Percentiles rank a stretch among this genome's conserved stretches.
phyloP scores from a whole-genome alignment of 2,888 invertebrate species.

The Nyleta sp. region DNA sequence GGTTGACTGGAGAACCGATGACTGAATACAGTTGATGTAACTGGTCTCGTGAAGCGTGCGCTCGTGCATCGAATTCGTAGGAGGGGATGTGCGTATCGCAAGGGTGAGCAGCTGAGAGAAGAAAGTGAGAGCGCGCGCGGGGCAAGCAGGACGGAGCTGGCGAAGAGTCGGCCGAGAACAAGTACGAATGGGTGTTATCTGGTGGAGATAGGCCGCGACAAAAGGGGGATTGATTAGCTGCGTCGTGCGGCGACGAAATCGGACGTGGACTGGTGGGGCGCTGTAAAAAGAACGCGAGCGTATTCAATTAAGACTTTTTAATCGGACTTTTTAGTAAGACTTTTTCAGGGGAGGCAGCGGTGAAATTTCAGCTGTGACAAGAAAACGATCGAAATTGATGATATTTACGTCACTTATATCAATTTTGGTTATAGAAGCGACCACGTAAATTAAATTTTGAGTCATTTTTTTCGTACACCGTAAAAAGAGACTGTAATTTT shows the following conservation, averaged over 20 bases:
- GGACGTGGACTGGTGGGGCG: background rate
- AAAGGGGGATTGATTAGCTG: constrained; percentile 51
- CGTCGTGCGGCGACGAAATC: background rate
- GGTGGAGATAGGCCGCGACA: constrained; percentile 34
- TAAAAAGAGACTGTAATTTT: no score
- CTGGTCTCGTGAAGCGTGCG: constrained; percentile 78
- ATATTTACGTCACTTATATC: no score
- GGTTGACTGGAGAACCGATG: constrained; percentile 79
- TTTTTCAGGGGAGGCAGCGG: no score
- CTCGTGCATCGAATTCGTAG: constrained; percentile 70
- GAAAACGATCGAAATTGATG: no score
- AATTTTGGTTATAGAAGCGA: no score
- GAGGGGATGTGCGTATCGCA: constrained; percentile 64
- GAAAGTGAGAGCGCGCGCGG: constrained; percentile 55
- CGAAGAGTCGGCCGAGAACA: constrained; percentile 46
- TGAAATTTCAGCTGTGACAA: no score
- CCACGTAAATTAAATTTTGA: no score
- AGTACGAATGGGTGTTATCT: constrained; percentile 45
- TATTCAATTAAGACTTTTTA: no score
- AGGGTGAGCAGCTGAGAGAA: constrained; percentile 65
- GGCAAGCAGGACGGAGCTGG: constrained; percentile 16
- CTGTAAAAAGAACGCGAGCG: no score
- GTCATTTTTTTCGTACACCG: no score
- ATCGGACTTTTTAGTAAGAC: no score
- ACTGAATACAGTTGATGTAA: constrained; percentile 73